These are phyloP conservation scores for Microplitis manilae DNA, from an alignment of 2,888 invertebrate genomes.

Conservation along the genomic window DNA sequence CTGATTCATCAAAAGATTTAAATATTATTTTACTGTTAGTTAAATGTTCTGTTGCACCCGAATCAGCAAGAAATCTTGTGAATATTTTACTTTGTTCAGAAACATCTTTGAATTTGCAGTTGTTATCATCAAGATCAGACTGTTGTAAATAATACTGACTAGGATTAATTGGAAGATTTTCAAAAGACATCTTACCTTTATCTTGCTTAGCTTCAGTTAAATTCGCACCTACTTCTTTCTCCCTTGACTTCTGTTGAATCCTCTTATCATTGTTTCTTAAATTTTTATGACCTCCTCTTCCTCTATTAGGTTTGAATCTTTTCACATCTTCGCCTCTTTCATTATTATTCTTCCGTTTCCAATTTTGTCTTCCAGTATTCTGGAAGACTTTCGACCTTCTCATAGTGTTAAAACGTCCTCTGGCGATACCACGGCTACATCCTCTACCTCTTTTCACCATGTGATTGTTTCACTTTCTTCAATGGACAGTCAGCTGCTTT, in stretches of 20 bases:
- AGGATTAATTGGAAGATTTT: too few relatives aligned
- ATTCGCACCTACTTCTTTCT: too few relatives aligned
- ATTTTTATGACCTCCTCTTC: too few relatives aligned
- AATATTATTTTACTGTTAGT: slow-evolving; percentile 34
- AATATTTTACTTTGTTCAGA: slow-evolving; percentile 28
- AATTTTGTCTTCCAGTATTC: slow-evolving; percentile 1
- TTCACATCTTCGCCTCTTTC: slow-evolving; percentile 22
- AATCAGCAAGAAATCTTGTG: slow-evolving; percentile 33
- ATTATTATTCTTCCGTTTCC: slow-evolving; percentile 18
- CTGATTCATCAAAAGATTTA: slow-evolving; percentile 43
- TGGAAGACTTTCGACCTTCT: slow-evolving; percentile 12
- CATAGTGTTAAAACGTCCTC: slow-evolving; percentile 2
- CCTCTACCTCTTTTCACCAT: slow-evolving; percentile 3
- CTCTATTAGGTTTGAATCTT: too few relatives aligned
- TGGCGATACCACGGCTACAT: slow-evolving; percentile 7
- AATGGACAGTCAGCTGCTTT: slow-evolving; percentile 7
- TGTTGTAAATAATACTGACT: background rate
- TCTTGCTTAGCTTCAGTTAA: too few relatives aligned
- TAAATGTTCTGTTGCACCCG: slow-evolving; percentile 37
- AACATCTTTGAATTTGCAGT: background rate
- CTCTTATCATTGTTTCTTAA: too few relatives aligned
- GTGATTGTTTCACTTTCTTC: slow-evolving; percentile 11
- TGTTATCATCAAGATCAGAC: slow-evolving; percentile 2
- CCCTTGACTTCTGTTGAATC: too few relatives aligned
- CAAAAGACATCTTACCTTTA: too few relatives aligned